Base-by-base conservation (phyloP, 1,140 invertebrate genomes). In the Lepidostoma basale region DNA sequence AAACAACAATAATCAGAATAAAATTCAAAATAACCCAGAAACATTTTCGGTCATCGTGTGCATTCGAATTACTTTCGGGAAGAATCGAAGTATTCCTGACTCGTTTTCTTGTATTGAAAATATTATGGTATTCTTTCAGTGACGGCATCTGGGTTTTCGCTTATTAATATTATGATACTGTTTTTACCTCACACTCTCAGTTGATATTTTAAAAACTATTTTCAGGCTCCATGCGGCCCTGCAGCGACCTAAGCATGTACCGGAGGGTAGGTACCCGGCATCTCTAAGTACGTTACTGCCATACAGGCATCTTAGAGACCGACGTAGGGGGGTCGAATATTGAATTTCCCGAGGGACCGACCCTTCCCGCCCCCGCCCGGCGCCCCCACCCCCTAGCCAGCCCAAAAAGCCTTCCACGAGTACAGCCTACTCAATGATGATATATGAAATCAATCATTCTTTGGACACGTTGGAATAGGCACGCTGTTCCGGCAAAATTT, bases 261-360 rank as follows among this genome's bases (percentile, higher is more conserved):
- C 45, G 9, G 4, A 25, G 45, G 23, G 45, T 23, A 49, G 20
- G 18, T 49, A 49, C 45, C 45, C 44, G 44, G 4, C 44, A 47
- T 47, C 44, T 47, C 44, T 23, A 49, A 49, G 45, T 49, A 49
- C 45, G 45, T 49, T 49, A 26, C 45, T 49, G 36, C 39, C 59
- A 54, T 62, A 64, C 44, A 64, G 42, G 59, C 59, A 62, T 62
- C 39, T 62, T 40, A 62, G 59, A 62, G 49, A 54, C 52, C 64
- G 52, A 40, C 52, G 20, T 36, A 26, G 23, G 62, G 66, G 70
- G 70, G 70, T 67, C 66, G 70, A 72, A 72, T 72, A 72, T 72
- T 72, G 70, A 72, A 72, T 72, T 72, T 72, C 70, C 70, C 70
- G 59, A 68, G 69, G 60, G 69, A 72, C 47, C 47, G 69, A 64